These are phyloP conservation scores for Sciaenops ocellatus DNA, from an alignment of 2,797 vertebrate genomes.

Conservation along the genomic window DNA sequence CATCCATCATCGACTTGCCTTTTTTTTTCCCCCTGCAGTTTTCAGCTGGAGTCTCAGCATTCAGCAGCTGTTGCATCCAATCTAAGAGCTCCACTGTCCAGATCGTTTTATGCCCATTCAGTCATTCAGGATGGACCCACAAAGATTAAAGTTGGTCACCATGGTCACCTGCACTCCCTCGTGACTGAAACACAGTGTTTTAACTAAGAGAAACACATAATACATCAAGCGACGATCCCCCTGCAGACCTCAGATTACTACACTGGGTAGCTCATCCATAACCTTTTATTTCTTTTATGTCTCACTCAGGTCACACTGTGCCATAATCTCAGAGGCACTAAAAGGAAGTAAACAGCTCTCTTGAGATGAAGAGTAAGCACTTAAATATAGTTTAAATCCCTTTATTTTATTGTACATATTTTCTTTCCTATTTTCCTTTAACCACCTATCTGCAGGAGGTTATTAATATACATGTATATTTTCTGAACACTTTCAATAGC, in stretches of 20 bases:
- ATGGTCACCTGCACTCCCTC: conserved; percentile 10
- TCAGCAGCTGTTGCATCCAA: conserved; percentile 24
- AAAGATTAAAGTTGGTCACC: conserved; percentile 29
- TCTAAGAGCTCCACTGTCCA: not conserved
- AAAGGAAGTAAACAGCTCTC: conserved; percentile 56
- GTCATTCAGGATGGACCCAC: conserved; percentile 14
- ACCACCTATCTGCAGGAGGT: not conserved
- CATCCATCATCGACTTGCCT: conserved; percentile 59
- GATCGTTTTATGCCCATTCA: conserved; percentile 16
- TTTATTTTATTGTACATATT: conserved; percentile 25
- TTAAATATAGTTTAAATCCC: conserved; percentile 42
- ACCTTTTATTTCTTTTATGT: conserved; percentile 62
- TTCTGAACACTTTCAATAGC: not conserved
- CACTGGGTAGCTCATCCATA: conserved; percentile 56
- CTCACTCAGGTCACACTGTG: conserved; percentile 53
- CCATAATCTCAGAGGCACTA: conserved; percentile 61
- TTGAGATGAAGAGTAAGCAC: conserved; percentile 43
- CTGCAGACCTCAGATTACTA: conserved; percentile 63
- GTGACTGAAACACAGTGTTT: conserved; percentile 30
- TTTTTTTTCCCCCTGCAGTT: not conserved
- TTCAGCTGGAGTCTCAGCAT: conserved; percentile 34
- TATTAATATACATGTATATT: not conserved
- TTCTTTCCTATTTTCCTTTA: conserved; percentile 15
- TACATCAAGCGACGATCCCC: conserved; percentile 55
- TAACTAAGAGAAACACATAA: conserved; percentile 52